Base-by-base conservation (phyloP, 2,888 invertebrate species). In the Papilio elwesi region DNA sequence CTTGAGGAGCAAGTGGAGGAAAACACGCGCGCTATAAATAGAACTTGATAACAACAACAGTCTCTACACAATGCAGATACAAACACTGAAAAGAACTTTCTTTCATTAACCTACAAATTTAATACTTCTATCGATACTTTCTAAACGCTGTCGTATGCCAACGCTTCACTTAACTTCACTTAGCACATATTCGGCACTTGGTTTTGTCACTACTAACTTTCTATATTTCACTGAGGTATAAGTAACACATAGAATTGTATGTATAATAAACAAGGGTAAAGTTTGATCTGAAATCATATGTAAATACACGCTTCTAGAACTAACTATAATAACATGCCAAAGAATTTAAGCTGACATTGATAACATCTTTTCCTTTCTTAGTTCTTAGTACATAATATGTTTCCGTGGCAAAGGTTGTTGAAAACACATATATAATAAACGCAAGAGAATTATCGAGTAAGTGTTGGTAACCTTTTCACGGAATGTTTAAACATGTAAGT, bases 181-280 rank as follows among this genome's bases (percentile, higher is more conserved):
- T 62, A 53, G 62, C 66, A 73, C 53, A 59, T 67, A 52, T 62
- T 73, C 15, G 51, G 65, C 16, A 64, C 68, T 49, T 43, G 75
- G 76, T 59, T 71, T 26, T 73, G 52, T 73, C 62, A 68, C 52
- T 71, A 70, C 71, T 76, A 77, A 74, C 72, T 74, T 69, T 71
- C 71, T 71, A 52, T 59, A 65, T 76, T 76, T 74, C 53, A 66
- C 26, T 73, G 12, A 53, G 48, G 68, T 68, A 15, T 64, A 15
- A 51, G 48, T 68, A 53, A 62, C 65, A 65, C 15, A 26, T 49
- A 49, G 15, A 64, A 26, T 57, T 64, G 68, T 73, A 73, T 36
- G 36, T 69, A 66, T 36, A 64, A 64, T 64, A 43, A 11, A 65
- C 64, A 51, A 48, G 48, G 49, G n/a, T 43, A 53, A 36, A 15